Conservation (phyloP, 2,797 vertebrate species). For the Neosilurus mollespiculum region DNA sequence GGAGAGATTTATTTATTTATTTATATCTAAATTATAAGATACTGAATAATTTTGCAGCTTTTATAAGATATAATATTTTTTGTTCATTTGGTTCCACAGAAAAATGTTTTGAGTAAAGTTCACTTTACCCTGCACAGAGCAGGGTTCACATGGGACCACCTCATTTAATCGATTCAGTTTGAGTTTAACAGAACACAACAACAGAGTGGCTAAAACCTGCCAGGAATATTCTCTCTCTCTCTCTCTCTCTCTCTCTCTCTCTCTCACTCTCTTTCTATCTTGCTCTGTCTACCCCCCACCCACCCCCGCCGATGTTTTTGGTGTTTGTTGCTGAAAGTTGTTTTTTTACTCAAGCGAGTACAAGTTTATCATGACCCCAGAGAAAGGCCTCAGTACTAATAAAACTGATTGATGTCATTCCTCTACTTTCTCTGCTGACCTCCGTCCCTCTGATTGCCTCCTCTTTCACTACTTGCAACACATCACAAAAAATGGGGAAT, state of each 20-base stretch:
- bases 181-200: conserved; percentile 51
- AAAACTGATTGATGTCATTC: conserved; percentile 9
- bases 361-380: conserved; percentile 9
- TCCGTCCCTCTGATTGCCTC: neutral
- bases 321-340: neutral
- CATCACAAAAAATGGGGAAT: neutral
- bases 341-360: neutral
- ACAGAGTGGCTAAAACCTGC: conserved; percentile 28
- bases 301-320: neutral
- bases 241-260: conserved; percentile 10
- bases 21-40: too few species aligned
- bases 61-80: too few species aligned
- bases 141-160: conserved; percentile 57
- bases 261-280: neutral
- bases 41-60: too few species aligned
- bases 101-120: neutral
- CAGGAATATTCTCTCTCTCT: conserved; percentile 28
- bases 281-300: neutral
- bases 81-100: neutral
- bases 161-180: conserved; percentile 50
- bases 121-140: neutral
- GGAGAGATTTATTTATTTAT: too few species aligned
- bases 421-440: neutral
- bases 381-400: neutral
- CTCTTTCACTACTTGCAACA: conserved; percentile 4